A percentile compares a stretch with the other conserved stretches of the same genome.
These are phyloP conservation scores for Epiblema foenella DNA, from an alignment of 2,888 invertebrate genomes.

Conservation along the genomic window DNA sequence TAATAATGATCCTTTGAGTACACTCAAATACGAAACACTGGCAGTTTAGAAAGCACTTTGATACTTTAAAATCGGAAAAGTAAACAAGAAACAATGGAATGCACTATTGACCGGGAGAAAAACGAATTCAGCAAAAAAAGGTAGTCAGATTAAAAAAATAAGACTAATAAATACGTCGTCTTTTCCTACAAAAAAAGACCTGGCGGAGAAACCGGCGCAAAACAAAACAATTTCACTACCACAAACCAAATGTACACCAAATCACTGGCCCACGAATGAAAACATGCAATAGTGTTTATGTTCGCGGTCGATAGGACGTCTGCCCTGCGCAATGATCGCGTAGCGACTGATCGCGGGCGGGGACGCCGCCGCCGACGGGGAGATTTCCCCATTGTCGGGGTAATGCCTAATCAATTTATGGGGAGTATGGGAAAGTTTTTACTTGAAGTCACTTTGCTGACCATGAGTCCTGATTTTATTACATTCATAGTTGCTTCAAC, in stretches of 20 bases:
- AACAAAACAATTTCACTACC: conserved; percentile 9
- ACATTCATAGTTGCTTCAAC: background rate
- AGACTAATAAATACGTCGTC: background rate
- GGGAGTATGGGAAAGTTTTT: conserved; percentile 2
- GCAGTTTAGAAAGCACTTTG: too few species aligned
- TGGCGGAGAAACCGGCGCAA: conserved; percentile 21
- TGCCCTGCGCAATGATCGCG: conserved; percentile 56
- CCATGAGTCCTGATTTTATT: background rate
- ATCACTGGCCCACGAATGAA: conserved; percentile 39
- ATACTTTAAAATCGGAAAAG: background rate
- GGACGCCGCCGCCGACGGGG: conserved; percentile 60
- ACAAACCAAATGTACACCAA: conserved; percentile 26
- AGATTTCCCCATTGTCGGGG: conserved; percentile 63
- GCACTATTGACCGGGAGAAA: conserved; percentile 21
- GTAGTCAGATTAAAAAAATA: background rate
- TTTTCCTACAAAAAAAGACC: background rate
- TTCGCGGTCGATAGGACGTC: conserved; percentile 53
- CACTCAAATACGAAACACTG: background rate
- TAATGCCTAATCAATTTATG: conserved; percentile 47
- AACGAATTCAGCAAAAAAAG: conserved; percentile 3
- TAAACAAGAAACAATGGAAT: background rate
- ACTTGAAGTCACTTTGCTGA: background rate
- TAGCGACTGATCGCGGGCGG: conserved; percentile 60
- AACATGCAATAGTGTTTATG: conserved; percentile 52
- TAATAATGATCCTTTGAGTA: background rate